Conservation (phyloP, 2,797 vertebrate genomes). For the Chelidonichthys spinosus region DNA sequence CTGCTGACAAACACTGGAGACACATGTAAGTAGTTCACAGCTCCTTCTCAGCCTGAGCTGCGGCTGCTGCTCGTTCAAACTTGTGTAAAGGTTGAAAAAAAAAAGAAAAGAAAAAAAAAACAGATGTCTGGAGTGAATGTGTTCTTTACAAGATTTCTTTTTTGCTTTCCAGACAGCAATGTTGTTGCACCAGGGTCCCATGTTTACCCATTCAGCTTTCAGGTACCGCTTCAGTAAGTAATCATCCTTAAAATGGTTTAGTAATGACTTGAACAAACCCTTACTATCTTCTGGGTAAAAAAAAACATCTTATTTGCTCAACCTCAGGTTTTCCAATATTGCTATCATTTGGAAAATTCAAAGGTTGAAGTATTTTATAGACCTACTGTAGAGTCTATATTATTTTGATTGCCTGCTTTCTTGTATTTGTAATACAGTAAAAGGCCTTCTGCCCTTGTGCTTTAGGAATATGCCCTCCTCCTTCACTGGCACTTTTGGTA, state of each 20-base stretch:
- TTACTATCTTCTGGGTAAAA: not conserved
- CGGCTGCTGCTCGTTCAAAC: not conserved
- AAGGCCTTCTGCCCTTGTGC: not conserved
- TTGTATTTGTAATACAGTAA: not conserved
- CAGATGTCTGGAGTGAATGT: not conserved
- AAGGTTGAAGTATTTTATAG: not conserved
- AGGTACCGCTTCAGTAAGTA: slow-evolving; percentile 78
- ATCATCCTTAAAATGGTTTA: not conserved
- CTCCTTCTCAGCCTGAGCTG: not conserved
- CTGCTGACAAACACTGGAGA: slow-evolving; percentile 22
- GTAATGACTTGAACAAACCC: not conserved
- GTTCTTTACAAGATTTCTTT: not conserved
- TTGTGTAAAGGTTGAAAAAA: not conserved
- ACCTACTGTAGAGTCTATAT: not conserved
- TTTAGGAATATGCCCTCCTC: slow-evolving; percentile 75
- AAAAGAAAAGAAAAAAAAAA: not conserved
- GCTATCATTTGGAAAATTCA: not conserved
- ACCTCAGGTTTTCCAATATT: not conserved
- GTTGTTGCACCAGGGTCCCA: slow-evolving; percentile 72
- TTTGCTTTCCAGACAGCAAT: slow-evolving; percentile 64
- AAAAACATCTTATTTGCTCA: not conserved
- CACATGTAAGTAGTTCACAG: slow-evolving; percentile 45
- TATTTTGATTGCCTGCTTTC: not conserved
- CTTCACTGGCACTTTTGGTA: slow-evolving; percentile 67
- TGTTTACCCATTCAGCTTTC: slow-evolving; percentile 82